phyloP scores from a whole-genome alignment of 2,888 invertebrate species.

The Caenorhabditis sp. region DNA sequence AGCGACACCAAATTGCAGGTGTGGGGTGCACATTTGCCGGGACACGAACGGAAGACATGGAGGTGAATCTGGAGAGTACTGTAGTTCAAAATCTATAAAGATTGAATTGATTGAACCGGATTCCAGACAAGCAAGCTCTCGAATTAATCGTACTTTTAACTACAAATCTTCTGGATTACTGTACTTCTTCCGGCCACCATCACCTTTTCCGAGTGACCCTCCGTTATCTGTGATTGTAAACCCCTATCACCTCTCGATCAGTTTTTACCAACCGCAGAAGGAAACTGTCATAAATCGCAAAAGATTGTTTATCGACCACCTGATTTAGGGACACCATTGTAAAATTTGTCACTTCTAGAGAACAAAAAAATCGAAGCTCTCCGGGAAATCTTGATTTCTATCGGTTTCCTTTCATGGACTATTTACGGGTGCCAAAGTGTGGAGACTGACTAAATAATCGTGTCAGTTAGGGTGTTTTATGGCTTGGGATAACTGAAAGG shows the following conservation, averaged over 20 bases:
- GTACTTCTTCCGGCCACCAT: not conserved
- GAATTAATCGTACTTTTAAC: not conserved
- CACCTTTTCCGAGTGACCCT: not conserved
- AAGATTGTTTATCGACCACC: conserved; percentile 23
- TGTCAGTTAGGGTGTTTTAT: too few species aligned
- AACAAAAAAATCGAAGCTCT: not conserved
- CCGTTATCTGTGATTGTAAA: conserved; percentile 27
- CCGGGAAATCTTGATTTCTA: conserved; percentile 23
- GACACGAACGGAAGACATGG: too few species aligned
- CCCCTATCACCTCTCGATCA: conserved; percentile 9
- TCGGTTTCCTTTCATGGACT: not conserved
- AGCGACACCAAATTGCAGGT: conserved; percentile 1
- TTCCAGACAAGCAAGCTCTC: too few species aligned
- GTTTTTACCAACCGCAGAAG: conserved; percentile 11
- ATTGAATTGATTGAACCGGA: too few species aligned
- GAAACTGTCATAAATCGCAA: conserved; percentile 8
- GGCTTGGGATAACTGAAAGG: too few species aligned
- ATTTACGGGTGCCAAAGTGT: not conserved
- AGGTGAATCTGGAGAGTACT: too few species aligned
- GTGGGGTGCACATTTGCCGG: not conserved
- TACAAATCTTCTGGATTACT: not conserved
- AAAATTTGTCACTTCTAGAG: conserved; percentile 1
- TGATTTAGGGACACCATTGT: conserved; percentile 21
- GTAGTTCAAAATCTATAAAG: too few species aligned
- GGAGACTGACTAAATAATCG: conserved; percentile 7